Conservation (phyloP, 1,140 invertebrate genomes). For the Arctopsyche grandis region DNA sequence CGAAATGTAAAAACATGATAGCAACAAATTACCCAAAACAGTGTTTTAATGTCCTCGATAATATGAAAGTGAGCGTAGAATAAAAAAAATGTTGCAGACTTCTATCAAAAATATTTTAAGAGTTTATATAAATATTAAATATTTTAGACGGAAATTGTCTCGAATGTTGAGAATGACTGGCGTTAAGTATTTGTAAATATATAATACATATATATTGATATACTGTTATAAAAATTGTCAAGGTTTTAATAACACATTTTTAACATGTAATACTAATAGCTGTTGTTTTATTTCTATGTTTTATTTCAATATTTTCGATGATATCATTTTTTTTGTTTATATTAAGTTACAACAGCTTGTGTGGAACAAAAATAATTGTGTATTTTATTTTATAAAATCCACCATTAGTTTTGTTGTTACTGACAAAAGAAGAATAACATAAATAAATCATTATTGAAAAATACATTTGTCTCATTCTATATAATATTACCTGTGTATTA, state of each 20-base stretch:
- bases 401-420: constrained; percentile 17
- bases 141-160: constrained; percentile 38
- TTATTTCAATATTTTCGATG: background rate
- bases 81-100: constrained; percentile 21
- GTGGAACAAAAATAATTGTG: too few relatives aligned
- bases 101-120: constrained; percentile 38
- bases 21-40: background rate
- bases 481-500: too few relatives aligned
- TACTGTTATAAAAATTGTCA: constrained; percentile 33
- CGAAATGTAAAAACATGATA: background rate
- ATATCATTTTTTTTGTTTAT: background rate
- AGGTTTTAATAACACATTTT: constrained; percentile 10
- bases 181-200: constrained; percentile 33
- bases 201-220: constrained; percentile 24
- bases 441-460: constrained; percentile 16
- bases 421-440: background rate
- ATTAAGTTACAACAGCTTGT: background rate
- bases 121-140: constrained; percentile 35
- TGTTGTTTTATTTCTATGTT: background rate
- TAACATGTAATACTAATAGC: background rate
- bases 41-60: background rate
- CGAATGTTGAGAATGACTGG: constrained; percentile 41
- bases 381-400: background rate
- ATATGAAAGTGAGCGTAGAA: constrained; percentile 30
- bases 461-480: too few relatives aligned